Evolutionary conservation across 2,113 vertebrate species (phyloP).

Genomic region (Edolisoma coerulescens): DNA sequence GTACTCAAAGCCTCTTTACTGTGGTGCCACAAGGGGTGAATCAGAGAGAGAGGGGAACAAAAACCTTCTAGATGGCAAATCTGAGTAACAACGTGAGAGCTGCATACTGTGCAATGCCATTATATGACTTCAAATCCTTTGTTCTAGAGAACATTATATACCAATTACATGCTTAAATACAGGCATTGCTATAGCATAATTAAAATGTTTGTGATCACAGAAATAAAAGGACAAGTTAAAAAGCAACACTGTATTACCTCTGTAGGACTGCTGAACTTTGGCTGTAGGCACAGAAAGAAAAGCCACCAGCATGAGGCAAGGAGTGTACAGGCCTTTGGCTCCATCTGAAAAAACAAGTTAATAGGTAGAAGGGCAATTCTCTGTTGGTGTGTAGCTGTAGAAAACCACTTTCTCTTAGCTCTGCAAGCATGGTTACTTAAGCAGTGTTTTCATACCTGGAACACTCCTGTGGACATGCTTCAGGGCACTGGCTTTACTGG

Average conservation of each 20-base stretch:
- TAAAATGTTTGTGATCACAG: slow-evolving; percentile 50
- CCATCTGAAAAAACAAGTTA: background rate
- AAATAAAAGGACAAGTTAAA: slow-evolving; percentile 40
- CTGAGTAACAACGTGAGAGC: background rate
- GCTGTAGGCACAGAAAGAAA: slow-evolving; percentile 11
- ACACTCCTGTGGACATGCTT: background rate
- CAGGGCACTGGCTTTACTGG: background rate
- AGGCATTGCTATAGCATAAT: slow-evolving; percentile 23
- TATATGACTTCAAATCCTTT: slow-evolving; percentile 30
- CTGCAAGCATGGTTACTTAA: background rate
- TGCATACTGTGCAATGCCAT: background rate
- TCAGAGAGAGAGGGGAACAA: background rate
- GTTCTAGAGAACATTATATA: slow-evolving; percentile 44
- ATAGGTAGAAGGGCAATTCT: background rate
- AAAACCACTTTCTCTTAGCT: background rate
- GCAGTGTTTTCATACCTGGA: background rate
- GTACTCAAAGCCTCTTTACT: slow-evolving; percentile 14
- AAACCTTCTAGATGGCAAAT: slow-evolving; percentile 8
- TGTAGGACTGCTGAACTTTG: background rate
- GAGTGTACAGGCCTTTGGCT: background rate
- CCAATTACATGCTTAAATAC: slow-evolving; percentile 50
- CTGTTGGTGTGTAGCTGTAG: background rate
- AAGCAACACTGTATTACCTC: background rate
- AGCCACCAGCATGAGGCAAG: background rate
- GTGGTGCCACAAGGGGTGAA: background rate